Conservation (phyloP, 2,888 invertebrate genomes). For the Nasonia oneida region DNA sequence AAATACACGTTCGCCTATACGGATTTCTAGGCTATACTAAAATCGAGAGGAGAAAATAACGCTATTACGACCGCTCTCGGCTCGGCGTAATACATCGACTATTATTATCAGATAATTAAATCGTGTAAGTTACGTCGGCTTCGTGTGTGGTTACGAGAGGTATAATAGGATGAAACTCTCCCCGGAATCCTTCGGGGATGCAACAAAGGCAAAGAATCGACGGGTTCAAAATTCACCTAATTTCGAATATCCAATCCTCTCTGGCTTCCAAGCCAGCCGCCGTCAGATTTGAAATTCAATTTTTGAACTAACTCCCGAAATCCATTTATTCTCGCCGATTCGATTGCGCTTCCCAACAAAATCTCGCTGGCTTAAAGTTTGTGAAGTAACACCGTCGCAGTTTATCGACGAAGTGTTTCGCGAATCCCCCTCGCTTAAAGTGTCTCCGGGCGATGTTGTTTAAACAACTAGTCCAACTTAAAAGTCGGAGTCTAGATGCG, state of each 20-base stretch:
- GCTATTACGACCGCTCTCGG: neutral
- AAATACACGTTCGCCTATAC: too few relatives aligned
- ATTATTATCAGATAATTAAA: slow-evolving; percentile 17
- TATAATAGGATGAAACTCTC: neutral
- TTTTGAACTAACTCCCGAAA: neutral
- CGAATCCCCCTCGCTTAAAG: slow-evolving; percentile 12
- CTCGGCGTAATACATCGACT: neutral
- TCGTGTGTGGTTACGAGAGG: neutral
- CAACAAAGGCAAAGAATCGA: neutral
- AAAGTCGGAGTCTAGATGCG: slow-evolving; percentile 7
- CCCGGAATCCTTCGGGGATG: neutral
- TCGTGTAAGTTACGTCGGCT: neutral
- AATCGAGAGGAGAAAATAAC: neutral
- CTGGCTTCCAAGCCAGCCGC: neutral
- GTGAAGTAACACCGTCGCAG: neutral
- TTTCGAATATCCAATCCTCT: neutral
- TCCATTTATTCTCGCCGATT: neutral
- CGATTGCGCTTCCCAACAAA: neutral
- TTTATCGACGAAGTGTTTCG: slow-evolving; percentile 28
- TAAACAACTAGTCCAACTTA: neutral
- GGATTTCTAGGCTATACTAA: neutral
- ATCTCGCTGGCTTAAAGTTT: slow-evolving; percentile 8
- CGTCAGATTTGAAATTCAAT: neutral
- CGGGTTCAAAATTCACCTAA: neutral
- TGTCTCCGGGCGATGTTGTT: neutral